phyloP scores from a whole-genome alignment of 1,140 invertebrate species.

The Pteromalus puparum region DNA sequence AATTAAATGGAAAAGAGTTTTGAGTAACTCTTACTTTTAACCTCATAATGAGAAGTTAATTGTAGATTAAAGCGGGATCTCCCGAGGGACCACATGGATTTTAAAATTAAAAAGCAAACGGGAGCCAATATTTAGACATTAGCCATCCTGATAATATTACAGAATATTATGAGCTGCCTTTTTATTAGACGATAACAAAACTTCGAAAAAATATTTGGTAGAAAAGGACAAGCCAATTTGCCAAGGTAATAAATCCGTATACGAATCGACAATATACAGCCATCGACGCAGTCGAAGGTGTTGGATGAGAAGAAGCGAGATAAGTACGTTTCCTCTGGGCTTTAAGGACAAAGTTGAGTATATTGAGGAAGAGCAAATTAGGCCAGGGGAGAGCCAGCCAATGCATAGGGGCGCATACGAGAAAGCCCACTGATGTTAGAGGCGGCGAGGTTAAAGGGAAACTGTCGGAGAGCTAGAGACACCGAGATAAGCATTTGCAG shows the following conservation, averaged over 20 bases:
- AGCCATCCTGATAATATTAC: neutral
- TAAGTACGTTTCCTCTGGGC: neutral
- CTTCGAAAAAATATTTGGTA: neutral
- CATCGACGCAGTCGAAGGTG: neutral
- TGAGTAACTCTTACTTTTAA: conserved; percentile 9
- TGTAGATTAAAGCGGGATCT: conserved; percentile 11
- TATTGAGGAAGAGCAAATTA: neutral
- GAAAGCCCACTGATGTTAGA: neutral
- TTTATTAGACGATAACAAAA: neutral
- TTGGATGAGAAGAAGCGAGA: neutral
- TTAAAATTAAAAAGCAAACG: conserved; percentile 8
- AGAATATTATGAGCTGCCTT: no score
- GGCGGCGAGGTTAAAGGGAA: neutral
- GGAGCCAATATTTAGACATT: neutral
- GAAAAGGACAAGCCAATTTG: neutral
- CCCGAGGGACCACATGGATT: neutral
- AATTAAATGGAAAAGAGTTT: conserved; percentile 17
- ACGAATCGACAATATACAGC: no score
- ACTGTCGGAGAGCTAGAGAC: neutral
- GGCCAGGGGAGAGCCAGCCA: neutral
- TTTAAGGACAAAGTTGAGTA: neutral
- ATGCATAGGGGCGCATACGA: neutral
- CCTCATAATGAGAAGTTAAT: conserved; percentile 14
- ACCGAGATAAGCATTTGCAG: neutral
- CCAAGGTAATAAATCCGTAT: no score